Conservation (phyloP, 1,140 invertebrate species). For the Danaus plexippus region DNA sequence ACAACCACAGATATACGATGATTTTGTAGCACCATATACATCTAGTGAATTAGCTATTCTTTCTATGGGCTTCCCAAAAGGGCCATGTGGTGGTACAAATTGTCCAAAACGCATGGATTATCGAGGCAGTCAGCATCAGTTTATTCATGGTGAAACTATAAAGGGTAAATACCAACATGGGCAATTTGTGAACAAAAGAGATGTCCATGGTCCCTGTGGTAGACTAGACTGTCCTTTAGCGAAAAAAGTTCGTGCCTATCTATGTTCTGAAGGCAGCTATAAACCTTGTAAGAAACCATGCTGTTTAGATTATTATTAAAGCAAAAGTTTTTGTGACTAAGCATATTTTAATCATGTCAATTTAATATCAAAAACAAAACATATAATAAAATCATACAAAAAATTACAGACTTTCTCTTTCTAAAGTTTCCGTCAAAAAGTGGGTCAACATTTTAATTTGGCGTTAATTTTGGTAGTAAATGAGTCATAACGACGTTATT, state of each 20-base stretch:
- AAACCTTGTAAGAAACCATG: slow-evolving; percentile 61
- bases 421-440: slow-evolving; percentile 22
- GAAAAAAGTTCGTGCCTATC: slow-evolving; percentile 51
- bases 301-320: slow-evolving; percentile 49
- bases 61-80: slow-evolving; percentile 65
- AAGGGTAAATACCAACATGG: slow-evolving; percentile 61
- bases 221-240: slow-evolving; percentile 61
- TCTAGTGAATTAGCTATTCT: slow-evolving; percentile 52
- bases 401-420: slow-evolving; percentile 31
- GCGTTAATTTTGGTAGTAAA: slow-evolving; percentile 28
- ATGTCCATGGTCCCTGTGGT: slow-evolving; percentile 61
- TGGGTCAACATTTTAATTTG: slow-evolving; percentile 30
- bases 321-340: slow-evolving; percentile 11
- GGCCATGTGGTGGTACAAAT: slow-evolving; percentile 62
- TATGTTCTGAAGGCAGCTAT: slow-evolving; percentile 53
- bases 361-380: slow-evolving; percentile 13
- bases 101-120: slow-evolving; percentile 63
- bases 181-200: slow-evolving; percentile 58
- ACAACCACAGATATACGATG: slow-evolving; percentile 46
- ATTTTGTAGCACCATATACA: slow-evolving; percentile 56
- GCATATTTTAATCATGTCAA: slow-evolving; percentile 1
- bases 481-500: slow-evolving; percentile 32
- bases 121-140: slow-evolving; percentile 57
- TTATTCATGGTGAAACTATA: slow-evolving; percentile 49
- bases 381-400: slow-evolving; percentile 19